Evolutionary conservation across 2,113 vertebrate species (phyloP), one percentile per base, ranked within the genome.

Genomic region (Etia nguti): DNA sequence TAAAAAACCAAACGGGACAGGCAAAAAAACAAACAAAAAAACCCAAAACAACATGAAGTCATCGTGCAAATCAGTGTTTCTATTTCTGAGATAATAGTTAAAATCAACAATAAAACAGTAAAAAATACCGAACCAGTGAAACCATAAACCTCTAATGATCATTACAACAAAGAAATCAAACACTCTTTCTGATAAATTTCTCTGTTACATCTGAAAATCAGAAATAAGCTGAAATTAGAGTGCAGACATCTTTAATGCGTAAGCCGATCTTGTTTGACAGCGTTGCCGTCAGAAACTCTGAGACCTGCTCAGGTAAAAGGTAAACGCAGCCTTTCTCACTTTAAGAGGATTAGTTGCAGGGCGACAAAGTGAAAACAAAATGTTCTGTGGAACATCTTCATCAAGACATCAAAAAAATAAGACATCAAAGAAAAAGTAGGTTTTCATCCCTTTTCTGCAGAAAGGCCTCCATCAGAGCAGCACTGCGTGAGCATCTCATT

Each of bases 341-440:
- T 0, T 56, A 56, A 55, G 50, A 24, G 75, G 48, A 36, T 79
- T 55, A 36, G 20, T 38, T 38, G 20, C 0, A 55, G 20, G 31
- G 75, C 75, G 9, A 22, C 75, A 79, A 22, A 79, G 2, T 38
- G 77, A 38, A 36, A 56, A 80, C 52, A 56, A 80, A 38, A 38
- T 80, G 50, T 24, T 38, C 50, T 38, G n/a, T 80, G 77, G 50
- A 80, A 38, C 50, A 77, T 77, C 43, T 50, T 31, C 24, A 38
- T 79, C 34, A n/a, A n/a, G n/a, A n/a, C n/a, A n/a, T n/a, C n/a
- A n/a, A n/a, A n/a, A n/a, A 80, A 80, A 55, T 55, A 56, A 80
- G 12, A 80, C 29, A 34, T 80, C 50, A 55, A 11, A 29, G 57
- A 31, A 16, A 31, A 60, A 62, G 13, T 6, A 5, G 22, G 6